These are phyloP conservation scores for Cydia strobilella DNA, from an alignment of 1,140 invertebrate genomes.

Conservation along the genomic window DNA sequence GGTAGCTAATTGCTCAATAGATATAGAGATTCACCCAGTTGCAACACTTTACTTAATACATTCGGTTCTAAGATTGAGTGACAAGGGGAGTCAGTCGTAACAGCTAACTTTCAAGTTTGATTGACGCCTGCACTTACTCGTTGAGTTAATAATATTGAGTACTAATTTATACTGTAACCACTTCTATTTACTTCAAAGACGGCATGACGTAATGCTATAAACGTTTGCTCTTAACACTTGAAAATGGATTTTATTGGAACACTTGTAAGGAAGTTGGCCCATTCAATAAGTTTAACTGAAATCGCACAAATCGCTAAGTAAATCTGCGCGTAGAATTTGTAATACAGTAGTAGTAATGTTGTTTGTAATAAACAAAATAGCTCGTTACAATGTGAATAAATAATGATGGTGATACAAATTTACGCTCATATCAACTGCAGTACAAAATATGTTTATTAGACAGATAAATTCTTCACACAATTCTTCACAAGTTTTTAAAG, in stretches of 20 bases:
- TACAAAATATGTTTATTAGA: too few species aligned
- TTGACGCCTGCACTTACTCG: slow-evolving; percentile 41
- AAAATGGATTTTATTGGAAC: slow-evolving; percentile 20
- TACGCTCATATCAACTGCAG: too few species aligned
- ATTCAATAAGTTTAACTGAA: slow-evolving; percentile 35
- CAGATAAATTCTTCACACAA: too few species aligned
- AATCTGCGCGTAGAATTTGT: neutral
- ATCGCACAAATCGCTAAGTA: neutral
- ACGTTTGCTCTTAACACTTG: slow-evolving; percentile 14
- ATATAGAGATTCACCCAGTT: slow-evolving; percentile 11
- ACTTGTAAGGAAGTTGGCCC: neutral
- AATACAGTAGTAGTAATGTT: neutral
- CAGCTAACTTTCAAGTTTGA: slow-evolving; percentile 50
- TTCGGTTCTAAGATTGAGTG: slow-evolving; percentile 25
- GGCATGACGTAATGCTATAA: slow-evolving; percentile 28
- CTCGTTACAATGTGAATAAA: neutral
- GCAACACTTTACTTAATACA: slow-evolving; percentile 28
- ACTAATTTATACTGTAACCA: slow-evolving; percentile 43
- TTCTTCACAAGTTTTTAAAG: too few species aligned
- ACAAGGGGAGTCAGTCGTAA: slow-evolving; percentile 19
- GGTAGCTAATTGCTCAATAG: neutral
- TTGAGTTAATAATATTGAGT: slow-evolving; percentile 44
- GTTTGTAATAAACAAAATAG: neutral
- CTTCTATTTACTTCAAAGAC: slow-evolving; percentile 42
- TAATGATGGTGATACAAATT: too few species aligned